Base-by-base conservation (phyloP, 2,113 vertebrate genomes). In the Maccullochella peelii region DNA sequence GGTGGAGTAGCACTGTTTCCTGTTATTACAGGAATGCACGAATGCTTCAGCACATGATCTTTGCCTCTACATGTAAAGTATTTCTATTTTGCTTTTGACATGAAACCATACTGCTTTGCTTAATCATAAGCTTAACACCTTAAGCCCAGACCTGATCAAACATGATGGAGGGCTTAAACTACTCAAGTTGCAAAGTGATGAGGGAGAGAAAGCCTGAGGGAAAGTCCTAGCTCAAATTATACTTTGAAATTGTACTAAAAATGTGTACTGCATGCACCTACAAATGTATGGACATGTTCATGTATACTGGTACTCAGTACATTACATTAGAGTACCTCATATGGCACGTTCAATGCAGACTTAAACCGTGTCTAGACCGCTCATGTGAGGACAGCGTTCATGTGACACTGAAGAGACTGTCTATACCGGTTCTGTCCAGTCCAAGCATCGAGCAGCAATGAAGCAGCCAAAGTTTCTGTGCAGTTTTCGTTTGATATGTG, bases 21-120 rank as follows among this genome's bases (percentile, higher is more conserved):
- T 78, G 44, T 58, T 63, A n/a, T 58, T 77, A 67, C 42, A 52
- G 73, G 65, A 71, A 63, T 49, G 62, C 44, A 27, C 54, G 10
- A 30, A 1, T 54, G n/a, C 55, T 69, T 30, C 44, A 20, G 18
- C 50, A 47, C 47, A 27, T 27, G 12, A 30, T 54, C 50, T 21
- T 38, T 38, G 44, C 47, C 15, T 72, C 30, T 27, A 52, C 30
- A 16, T 62, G 42, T 50, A 36, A 50, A 69, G 54, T 38, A 23
- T 59, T 62, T 15, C 9, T 36, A 0, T 36, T 59, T 47, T 4
- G 7, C 18, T 57, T 42, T 23, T 69, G 25, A 58, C 42, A 58
- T 58, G 25, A 33, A 33, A 33, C 25, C n/a, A 8, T 20, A 27
- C 50, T n/a, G 21, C 36, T 55, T 55, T 16, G 4, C 63, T 18